phyloP scores from a whole-genome alignment of 2,797 vertebrate species.

The Galaxias olidus region DNA sequence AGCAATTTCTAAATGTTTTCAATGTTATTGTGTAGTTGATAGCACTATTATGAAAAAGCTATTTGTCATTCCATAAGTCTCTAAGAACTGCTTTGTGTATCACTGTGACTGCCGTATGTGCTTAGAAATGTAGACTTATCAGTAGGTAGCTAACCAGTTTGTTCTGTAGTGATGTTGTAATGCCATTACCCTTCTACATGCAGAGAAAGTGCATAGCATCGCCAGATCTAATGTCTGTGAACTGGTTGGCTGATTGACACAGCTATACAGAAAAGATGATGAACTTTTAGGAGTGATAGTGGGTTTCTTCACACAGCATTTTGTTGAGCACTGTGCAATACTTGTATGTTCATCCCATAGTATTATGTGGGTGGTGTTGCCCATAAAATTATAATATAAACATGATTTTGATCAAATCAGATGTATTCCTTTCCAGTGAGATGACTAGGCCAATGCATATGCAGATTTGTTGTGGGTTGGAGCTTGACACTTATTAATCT shows the following conservation, averaged over 20 bases:
- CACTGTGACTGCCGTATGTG: slow-evolving; percentile 99
- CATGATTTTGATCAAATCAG: slow-evolving; percentile 42
- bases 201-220: slow-evolving; percentile 77
- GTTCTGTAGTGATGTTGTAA: slow-evolving; percentile 95
- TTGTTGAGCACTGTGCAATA: slow-evolving; percentile 98
- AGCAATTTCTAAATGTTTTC: slow-evolving; percentile 98
- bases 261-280: slow-evolving; percentile 70
- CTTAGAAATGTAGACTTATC: slow-evolving; percentile 96
- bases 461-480: slow-evolving; percentile 66
- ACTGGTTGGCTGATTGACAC: slow-evolving; percentile 78
- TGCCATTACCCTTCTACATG: slow-evolving; percentile 93
- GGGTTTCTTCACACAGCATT: slow-evolving; percentile 88
- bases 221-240: slow-evolving; percentile 74
- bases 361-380: slow-evolving; percentile 62
- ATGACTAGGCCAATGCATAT: slow-evolving; percentile 74
- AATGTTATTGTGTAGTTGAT: slow-evolving; percentile 97
- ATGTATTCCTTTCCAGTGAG: slow-evolving; percentile 59
- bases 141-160: slow-evolving; percentile 92
- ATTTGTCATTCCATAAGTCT: slow-evolving; percentile 99
- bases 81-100: slow-evolving; percentile 97
- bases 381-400: slow-evolving; percentile 35
- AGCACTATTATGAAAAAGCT: slow-evolving; percentile 95
- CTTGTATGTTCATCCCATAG: slow-evolving; percentile 74
- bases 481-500: slow-evolving; percentile 59
- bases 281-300: slow-evolving; percentile 45